phyloP scores from a whole-genome alignment of 2,888 invertebrate genomes.

The Autographa gamma region DNA sequence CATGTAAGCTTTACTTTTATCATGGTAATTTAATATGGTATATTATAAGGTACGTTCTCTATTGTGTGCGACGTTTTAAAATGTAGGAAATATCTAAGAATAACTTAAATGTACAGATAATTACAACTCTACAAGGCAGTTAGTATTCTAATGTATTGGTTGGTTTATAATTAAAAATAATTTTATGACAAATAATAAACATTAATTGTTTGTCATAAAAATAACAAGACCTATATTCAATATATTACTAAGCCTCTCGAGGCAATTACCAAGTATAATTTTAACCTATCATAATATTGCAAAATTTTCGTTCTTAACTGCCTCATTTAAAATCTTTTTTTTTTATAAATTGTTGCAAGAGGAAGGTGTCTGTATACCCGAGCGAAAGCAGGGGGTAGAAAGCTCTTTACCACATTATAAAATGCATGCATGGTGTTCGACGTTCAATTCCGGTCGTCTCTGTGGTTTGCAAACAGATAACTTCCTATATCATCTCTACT shows the following conservation, averaged over 20 bases:
- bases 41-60: too few relatives aligned
- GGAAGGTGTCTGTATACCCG: too few relatives aligned
- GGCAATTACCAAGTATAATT: neutral
- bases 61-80: neutral
- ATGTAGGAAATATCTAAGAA: neutral
- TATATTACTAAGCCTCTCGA: slow-evolving; percentile 9
- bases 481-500: neutral
- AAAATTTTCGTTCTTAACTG: too few relatives aligned
- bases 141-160: neutral
- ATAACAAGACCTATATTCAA: slow-evolving; percentile 11
- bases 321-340: too few relatives aligned
- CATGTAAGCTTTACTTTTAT: too few relatives aligned
- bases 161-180: neutral
- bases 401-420: neutral
- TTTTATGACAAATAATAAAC: slow-evolving; percentile 8
- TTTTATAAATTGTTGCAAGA: too few relatives aligned
- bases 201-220: slow-evolving; percentile 25
- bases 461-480: neutral
- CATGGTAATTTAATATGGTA: too few relatives aligned
- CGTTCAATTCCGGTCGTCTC: neutral
- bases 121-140: neutral
- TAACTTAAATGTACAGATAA: neutral
- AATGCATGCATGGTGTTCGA: too few relatives aligned
- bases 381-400: too few relatives aligned
- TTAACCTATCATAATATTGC: neutral